phyloP scores from a whole-genome alignment of 2,113 vertebrate species.

The Anoplopoma fimbria region DNA sequence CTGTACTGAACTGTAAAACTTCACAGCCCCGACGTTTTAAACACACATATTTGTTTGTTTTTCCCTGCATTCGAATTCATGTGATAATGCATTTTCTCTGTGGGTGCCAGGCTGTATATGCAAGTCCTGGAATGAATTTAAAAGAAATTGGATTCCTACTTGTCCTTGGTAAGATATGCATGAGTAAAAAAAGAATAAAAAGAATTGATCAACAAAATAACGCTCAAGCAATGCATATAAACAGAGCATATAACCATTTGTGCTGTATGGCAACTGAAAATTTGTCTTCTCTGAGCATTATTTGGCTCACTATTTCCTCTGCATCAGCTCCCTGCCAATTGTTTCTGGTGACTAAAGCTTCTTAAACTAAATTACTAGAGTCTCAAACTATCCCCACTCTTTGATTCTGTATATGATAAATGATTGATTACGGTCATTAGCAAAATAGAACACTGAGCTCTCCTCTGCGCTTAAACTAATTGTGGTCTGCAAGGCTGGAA shows the following conservation, averaged over 20 bases:
- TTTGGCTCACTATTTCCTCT: constrained; percentile 32
- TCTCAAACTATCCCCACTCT: constrained; percentile 51
- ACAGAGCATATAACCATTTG: constrained; percentile 30
- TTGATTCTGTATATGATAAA: constrained; percentile 72
- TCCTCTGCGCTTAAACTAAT: constrained; percentile 48
- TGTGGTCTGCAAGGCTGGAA: constrained; percentile 56
- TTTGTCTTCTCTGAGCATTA: constrained; percentile 18
- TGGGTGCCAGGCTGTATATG: not conserved
- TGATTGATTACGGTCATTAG: constrained; percentile 74
- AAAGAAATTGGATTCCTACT: constrained; percentile 57
- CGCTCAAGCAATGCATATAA: constrained; percentile 47
- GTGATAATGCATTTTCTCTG: constrained; percentile 3
- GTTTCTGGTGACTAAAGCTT: constrained; percentile 54
- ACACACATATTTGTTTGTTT: not conserved
- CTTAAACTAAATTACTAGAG: constrained; percentile 57
- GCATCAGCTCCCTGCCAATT: constrained; percentile 50
- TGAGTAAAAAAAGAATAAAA: constrained; percentile 51
- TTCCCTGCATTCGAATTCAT: constrained; percentile 15
- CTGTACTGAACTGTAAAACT: not conserved
- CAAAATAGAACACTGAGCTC: constrained; percentile 50
- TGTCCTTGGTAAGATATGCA: constrained; percentile 59
- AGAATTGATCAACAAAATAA: constrained; percentile 67
- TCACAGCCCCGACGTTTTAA: not conserved
- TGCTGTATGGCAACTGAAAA: constrained; percentile 19
- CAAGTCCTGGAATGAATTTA: constrained; percentile 18